Evolutionary conservation across 2,113 vertebrate species (phyloP).

Genomic region (Lamprologus sp.): DNA sequence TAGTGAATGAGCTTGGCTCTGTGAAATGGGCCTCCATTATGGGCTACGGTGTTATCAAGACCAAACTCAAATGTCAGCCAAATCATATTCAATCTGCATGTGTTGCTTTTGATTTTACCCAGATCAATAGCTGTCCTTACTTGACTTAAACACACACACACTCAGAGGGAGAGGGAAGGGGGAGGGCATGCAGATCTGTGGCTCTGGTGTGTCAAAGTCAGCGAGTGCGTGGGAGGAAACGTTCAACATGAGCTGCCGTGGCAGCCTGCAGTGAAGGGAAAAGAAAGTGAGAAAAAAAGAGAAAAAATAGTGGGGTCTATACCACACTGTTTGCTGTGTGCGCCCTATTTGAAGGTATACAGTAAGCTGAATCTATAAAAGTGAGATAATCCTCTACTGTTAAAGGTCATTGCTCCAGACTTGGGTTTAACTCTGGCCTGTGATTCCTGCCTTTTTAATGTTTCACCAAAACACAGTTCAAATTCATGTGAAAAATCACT

Average conservation of each 20-base stretch:
- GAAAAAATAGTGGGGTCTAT: neutral
- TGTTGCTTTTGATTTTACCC: neutral
- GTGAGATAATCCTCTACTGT: neutral
- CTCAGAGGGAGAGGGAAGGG: neutral
- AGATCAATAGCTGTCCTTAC: constrained; percentile 25
- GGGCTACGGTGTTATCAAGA: neutral
- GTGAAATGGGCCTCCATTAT: neutral
- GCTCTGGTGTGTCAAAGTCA: constrained; percentile 21
- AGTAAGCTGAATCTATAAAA: neutral
- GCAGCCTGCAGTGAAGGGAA: neutral
- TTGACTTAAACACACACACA: neutral
- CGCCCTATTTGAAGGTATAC: neutral
- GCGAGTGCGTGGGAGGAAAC: constrained; percentile 17
- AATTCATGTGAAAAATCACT: neutral
- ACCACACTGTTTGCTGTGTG: neutral
- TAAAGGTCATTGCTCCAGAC: neutral
- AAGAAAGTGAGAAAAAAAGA: neutral
- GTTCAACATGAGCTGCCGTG: neutral
- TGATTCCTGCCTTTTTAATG: neutral
- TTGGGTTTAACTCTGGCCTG: neutral
- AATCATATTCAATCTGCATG: neutral
- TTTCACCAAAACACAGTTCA: neutral
- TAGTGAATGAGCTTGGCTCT: neutral
- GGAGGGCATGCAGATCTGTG: neutral
- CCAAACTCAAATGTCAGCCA: neutral